A percentile compares a stretch with the other conserved stretches of the same genome.
These are phyloP conservation scores for Platyrinchus mystaceus DNA, from an alignment of 2,797 vertebrate species.

Conservation along the genomic window DNA sequence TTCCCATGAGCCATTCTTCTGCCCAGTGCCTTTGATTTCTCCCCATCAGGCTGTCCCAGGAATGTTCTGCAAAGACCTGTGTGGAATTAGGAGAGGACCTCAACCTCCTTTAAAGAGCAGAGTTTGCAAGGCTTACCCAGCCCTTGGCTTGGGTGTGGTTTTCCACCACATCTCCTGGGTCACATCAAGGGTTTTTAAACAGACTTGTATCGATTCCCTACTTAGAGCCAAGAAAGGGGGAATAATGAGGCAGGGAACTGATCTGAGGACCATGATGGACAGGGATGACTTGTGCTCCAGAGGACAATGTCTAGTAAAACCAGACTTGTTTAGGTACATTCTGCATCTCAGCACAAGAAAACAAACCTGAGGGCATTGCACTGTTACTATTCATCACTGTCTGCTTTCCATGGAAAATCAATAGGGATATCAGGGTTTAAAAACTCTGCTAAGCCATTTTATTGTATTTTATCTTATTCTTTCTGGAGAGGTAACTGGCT, in stretches of 20 bases:
- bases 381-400: background rate
- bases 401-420: constrained; percentile 25
- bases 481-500: background rate
- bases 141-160: background rate
- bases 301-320: background rate
- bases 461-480: background rate
- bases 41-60: background rate
- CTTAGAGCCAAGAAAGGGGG: background rate
- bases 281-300: background rate
- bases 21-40: background rate
- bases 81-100: background rate
- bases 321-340: background rate
- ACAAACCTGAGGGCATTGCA: rapidly evolving
- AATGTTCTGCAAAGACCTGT: background rate
- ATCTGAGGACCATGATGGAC: background rate
- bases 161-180: rapidly evolving
- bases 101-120: background rate
- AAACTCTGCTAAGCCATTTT: background rate
- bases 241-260: background rate
- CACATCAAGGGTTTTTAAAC: background rate
- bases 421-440: background rate
- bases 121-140: background rate
- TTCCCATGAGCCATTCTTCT: background rate
- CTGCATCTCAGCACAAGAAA: background rate
- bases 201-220: background rate